Conservation (phyloP, 2,888 invertebrate species). For the Glaucopsyche alexis region DNA sequence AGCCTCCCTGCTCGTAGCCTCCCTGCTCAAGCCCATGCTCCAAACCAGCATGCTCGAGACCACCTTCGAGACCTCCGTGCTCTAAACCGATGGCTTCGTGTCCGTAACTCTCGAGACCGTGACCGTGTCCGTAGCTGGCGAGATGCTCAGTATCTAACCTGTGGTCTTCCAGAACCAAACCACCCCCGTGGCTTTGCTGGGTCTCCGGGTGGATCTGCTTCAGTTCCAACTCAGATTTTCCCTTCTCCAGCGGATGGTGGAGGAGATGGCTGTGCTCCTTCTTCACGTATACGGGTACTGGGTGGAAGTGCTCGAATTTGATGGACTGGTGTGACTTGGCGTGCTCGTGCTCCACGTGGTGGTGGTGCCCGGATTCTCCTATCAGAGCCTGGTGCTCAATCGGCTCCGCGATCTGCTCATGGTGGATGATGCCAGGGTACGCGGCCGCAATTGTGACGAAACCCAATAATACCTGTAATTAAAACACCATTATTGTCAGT, state of each 20-base stretch:
- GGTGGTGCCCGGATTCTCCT: constrained; percentile 78
- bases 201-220: constrained; percentile 82
- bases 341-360: constrained; percentile 82
- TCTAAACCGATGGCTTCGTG: constrained; percentile 47
- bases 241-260: constrained; percentile 83
- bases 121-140: constrained; percentile 49
- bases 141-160: constrained; percentile 67
- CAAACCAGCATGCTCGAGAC: constrained; percentile 50
- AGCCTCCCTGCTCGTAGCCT: constrained; percentile 40
- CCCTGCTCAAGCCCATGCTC: constrained; percentile 53
- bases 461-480: constrained; percentile 71
- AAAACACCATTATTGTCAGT: constrained; percentile 31
- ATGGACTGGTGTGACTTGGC: constrained; percentile 86
- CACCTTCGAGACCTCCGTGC: constrained; percentile 43
- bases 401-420: constrained; percentile 66
- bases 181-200: constrained; percentile 79
- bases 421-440: constrained; percentile 69
- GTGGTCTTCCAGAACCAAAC: constrained; percentile 81
- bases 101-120: constrained; percentile 49
- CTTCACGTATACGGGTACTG: constrained; percentile 85
- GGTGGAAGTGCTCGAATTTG: constrained; percentile 85
- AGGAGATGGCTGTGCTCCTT: constrained; percentile 83
- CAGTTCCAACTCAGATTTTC: constrained; percentile 80
- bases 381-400: constrained; percentile 63
- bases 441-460: constrained; percentile 69